Evolutionary conservation across 2,888 invertebrate genomes (phyloP).

Genomic region (Dasysyrphus tricinctus): DNA sequence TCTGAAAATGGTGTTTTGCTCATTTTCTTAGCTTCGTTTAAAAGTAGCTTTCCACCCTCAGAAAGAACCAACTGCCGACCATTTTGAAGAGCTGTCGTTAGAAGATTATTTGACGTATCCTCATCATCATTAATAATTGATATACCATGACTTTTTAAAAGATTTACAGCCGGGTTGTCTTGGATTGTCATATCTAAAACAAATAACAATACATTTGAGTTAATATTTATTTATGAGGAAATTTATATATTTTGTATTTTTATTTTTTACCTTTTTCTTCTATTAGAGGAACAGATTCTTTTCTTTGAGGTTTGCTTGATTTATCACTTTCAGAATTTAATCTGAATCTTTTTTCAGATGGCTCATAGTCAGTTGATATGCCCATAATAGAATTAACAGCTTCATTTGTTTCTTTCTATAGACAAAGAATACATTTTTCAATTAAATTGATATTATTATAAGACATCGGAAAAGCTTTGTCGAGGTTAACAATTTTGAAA

Average conservation of each 20-base stretch:
- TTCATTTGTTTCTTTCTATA: slow-evolving; percentile 82
- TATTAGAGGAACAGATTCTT: slow-evolving; percentile 11
- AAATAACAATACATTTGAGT: background rate
- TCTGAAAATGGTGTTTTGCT: slow-evolving; percentile 39
- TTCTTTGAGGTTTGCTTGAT: slow-evolving; percentile 35
- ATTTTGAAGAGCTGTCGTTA: slow-evolving; percentile 92
- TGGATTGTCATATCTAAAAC: slow-evolving; percentile 79
- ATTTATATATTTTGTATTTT: background rate
- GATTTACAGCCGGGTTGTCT: slow-evolving; percentile 84
- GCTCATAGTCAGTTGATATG: slow-evolving; percentile 72
- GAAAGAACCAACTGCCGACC: slow-evolving; percentile 94
- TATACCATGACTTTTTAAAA: slow-evolving; percentile 93
- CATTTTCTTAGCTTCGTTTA: slow-evolving; percentile 84
- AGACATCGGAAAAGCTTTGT: slow-evolving; percentile 33
- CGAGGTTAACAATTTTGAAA: slow-evolving; percentile 3
- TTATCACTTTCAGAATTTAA: slow-evolving; percentile 77
- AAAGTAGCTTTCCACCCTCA: slow-evolving; percentile 91
- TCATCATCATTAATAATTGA: slow-evolving; percentile 94
- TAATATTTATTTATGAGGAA: background rate
- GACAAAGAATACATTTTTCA: slow-evolving; percentile 10
- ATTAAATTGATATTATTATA: background rate
- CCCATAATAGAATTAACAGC: slow-evolving; percentile 82
- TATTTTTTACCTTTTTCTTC: slow-evolving; percentile 37
- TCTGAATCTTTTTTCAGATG: slow-evolving; percentile 63
- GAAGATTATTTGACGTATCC: slow-evolving; percentile 87